Evolutionary conservation across 2,888 invertebrate genomes (phyloP).

Genomic region (Cheilosia scutellata): DNA sequence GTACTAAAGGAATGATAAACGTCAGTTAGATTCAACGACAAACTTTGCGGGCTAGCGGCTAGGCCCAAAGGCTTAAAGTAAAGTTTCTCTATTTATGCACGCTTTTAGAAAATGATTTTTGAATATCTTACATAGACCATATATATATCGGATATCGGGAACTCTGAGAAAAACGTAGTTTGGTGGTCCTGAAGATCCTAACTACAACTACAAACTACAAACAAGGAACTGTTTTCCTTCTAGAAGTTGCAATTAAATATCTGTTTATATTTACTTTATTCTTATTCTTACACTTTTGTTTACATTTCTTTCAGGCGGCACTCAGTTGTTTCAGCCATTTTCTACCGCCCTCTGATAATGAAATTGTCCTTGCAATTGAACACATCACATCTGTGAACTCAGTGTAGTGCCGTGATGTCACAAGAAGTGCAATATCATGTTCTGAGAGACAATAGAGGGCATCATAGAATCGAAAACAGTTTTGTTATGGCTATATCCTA

Average conservation of each 20-base stretch:
- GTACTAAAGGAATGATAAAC: too few relatives aligned
- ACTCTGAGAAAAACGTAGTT: too few relatives aligned
- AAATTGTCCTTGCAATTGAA: constrained; percentile 51
- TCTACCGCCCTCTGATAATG: constrained; percentile 22
- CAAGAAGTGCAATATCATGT: constrained; percentile 34
- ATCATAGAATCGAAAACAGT: constrained; percentile 22
- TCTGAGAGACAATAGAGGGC: constrained; percentile 43
- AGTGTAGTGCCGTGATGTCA: constrained; percentile 14
- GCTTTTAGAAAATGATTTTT: too few relatives aligned
- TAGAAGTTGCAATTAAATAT: constrained; percentile 20
- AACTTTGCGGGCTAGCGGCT: too few relatives aligned
- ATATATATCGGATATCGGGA: too few relatives aligned
- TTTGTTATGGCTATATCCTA: neutral
- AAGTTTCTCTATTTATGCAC: too few relatives aligned
- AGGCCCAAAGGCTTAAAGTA: too few relatives aligned
- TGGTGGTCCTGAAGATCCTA: neutral
- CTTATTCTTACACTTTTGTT: constrained; percentile 2
- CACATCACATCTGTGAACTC: constrained; percentile 3
- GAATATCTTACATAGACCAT: too few relatives aligned
- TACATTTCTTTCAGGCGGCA: neutral
- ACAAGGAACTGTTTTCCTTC: neutral
- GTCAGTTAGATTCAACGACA: too few relatives aligned
- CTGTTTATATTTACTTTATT: constrained; percentile 12
- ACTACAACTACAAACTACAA: too few relatives aligned
- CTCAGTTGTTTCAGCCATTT: constrained; percentile 11